phyloP scores from a whole-genome alignment of 2,113 vertebrate genomes.

The Marmota monax region DNA sequence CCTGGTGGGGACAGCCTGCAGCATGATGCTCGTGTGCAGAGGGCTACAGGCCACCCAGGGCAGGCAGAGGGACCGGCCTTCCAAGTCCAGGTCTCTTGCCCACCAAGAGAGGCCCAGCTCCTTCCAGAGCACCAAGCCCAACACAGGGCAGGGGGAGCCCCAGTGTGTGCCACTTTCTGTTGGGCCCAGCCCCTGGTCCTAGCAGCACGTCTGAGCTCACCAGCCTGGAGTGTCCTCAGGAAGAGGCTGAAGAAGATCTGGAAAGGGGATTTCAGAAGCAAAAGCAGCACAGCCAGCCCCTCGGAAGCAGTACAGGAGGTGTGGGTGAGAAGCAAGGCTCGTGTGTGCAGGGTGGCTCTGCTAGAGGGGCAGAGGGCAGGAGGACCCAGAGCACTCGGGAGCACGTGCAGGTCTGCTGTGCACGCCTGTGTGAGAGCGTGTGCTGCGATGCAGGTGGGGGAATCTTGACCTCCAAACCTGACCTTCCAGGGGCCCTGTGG shows the following conservation, averaged over 20 bases:
- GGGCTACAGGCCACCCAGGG: neutral
- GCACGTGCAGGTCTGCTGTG: neutral
- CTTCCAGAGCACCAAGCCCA: neutral
- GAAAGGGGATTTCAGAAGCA: neutral
- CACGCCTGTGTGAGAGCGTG: too few species aligned
- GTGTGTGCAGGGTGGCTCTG: too few species aligned
- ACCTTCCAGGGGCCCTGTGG: neutral
- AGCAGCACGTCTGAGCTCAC: neutral
- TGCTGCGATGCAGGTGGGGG: neutral
- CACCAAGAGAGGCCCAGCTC: neutral
- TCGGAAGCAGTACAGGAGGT: too few species aligned
- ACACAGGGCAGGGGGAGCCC: neutral
- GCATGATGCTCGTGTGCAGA: neutral
- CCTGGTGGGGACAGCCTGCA: neutral
- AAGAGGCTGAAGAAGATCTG: rapidly evolving
- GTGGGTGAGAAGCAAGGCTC: neutral
- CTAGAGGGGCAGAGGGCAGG: neutral
- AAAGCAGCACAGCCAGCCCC: neutral
- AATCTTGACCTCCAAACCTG: neutral
- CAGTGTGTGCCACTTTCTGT: neutral
- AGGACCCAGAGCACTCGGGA: too few species aligned
- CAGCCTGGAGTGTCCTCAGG: neutral
- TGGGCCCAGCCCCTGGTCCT: neutral
- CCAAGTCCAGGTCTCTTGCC: neutral
- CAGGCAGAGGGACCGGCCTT: neutral